Evolutionary conservation across 2,888 invertebrate species (phyloP).

Genomic region (Leucophenga maculata): DNA sequence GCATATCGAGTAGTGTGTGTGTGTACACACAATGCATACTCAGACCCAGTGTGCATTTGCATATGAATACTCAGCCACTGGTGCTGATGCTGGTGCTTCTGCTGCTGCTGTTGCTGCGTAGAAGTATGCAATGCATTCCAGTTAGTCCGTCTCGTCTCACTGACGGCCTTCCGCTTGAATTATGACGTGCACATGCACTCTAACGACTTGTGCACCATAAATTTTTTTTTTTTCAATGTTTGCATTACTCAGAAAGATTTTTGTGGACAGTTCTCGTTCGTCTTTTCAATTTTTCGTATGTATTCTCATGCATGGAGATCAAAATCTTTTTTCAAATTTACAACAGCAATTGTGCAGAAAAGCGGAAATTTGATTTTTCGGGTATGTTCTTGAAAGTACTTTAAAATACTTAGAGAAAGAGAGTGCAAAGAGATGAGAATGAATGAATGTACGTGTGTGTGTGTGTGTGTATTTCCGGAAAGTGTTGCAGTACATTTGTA

Average conservation of each 20-base stretch:
- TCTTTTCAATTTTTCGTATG: not conserved
- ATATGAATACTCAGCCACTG: slow-evolving; percentile 53
- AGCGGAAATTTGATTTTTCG: not conserved
- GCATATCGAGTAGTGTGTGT: not conserved
- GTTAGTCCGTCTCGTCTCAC: no score
- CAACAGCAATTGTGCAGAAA: not conserved
- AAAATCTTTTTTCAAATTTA: slow-evolving; percentile 16
- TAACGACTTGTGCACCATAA: slow-evolving; percentile 58
- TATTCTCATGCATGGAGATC: slow-evolving; percentile 5
- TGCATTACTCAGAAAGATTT: slow-evolving; percentile 57
- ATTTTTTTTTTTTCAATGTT: slow-evolving; percentile 58
- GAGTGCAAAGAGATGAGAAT: no score
- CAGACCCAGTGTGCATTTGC: slow-evolving; percentile 41
- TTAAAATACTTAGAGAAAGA: no score
- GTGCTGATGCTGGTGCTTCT: slow-evolving; percentile 27
- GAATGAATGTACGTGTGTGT: no score
- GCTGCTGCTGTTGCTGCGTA: slow-evolving; percentile 40
- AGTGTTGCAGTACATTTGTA: no score
- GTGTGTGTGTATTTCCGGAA: no score
- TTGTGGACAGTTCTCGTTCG: slow-evolving; percentile 8
- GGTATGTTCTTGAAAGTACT: not conserved
- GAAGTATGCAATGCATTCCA: not conserved
- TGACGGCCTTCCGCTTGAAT: slow-evolving; percentile 47
- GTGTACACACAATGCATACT: not conserved
- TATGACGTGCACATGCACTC: slow-evolving; percentile 58